Base-by-base conservation (phyloP, 1,140 invertebrate genomes). In the Penaeus indicus region DNA sequence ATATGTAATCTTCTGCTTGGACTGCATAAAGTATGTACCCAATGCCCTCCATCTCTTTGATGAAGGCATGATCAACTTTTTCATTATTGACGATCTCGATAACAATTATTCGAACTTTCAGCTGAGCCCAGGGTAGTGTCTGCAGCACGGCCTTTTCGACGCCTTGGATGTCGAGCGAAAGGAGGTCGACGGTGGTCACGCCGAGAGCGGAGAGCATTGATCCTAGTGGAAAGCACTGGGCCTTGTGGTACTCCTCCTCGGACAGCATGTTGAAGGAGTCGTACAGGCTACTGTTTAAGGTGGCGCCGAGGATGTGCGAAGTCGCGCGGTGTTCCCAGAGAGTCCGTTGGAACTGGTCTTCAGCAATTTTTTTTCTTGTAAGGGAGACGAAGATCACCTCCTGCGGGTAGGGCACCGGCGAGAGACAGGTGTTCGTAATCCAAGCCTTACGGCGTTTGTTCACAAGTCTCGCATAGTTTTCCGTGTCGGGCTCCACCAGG, bases 401-500 rank as follows among this genome's bases (percentile, higher is more conserved):
- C 42, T 77, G n/a, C 7, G 94, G 94, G 91, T 93, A 92, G 22
- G 91, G 77, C 25, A 92, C 90, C 11, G 92, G 91, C 0, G 86
- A 27, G 27, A 92, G 18, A 63, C 91, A 92, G n/a, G 89, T 88
- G 88, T 91, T 90, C 42, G 89, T 79, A 10, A 67, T 69, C 84
- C 86, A 91, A 0, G 91, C 84, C 21, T 86, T 90, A 11, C 91
- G 63, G 11, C 85, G 78, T 60, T 89, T 92, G 42, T 67, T 89
- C 21, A 63, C 75, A 11, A 93, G 86, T 47, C 90, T 80, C 21
- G 89, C 82, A 80, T 90, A 93, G 38, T 91, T 92, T 10, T 47
- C 42, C 16, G 90, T 91, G 90, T 92, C 92, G 16, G 92, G 88
- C 89, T 93, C 93, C 16, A 93, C 92, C 16, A 93, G 89, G 11